Base-by-base conservation (phyloP, 64 coral and sea anemone species). In the Pachyseris speciosa region DNA sequence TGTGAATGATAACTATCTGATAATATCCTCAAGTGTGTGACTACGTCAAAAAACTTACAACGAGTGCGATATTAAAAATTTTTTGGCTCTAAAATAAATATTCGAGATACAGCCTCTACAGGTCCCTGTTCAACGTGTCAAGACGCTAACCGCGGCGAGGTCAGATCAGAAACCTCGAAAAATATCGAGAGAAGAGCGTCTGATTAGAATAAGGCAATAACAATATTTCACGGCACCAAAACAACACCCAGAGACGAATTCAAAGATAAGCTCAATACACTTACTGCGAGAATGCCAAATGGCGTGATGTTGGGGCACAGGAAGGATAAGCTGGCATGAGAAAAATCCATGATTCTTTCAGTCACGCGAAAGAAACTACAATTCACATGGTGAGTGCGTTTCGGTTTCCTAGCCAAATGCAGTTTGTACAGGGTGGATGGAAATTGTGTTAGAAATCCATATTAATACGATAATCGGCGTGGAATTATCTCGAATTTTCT, bases 401-500 rank as follows among this genome's bases (percentile, higher is more conserved):
- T 55, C 22, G n/a, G 70, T n/a, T n/a, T n/a, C 70, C 17, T 20
- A 39, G 17, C 12, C 2, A 50, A 49, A 5, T 28, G 17, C 4
- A 76, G 73, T 28, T 0, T 9, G 15, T 11, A 50, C 25, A 7
- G 22, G 71, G 24, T 22, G 71, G 38, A 45, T n/a, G 38, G 0
- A 74, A 74, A 47, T 45, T 45, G n/a, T 27, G 11, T 40, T 40
- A 50, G 37, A 3, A 45, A 42, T 75, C 26, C 15, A 55, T 3
- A 5, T 5, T 2, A 55, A 55, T 55, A 24, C 5, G 4, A 61
- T 25, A 71, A 50, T 76, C 39, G 11, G 29, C 10, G 9, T 30
- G 19, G 43, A 76, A 52, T 51, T 27, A 50, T 76, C 73, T 28
- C 27, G 77, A 81, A 81, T 2, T n/a, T 43, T 81, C 22, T 20